Conservation (phyloP, 2,797 vertebrate species). For the Spinus pinus region DNA sequence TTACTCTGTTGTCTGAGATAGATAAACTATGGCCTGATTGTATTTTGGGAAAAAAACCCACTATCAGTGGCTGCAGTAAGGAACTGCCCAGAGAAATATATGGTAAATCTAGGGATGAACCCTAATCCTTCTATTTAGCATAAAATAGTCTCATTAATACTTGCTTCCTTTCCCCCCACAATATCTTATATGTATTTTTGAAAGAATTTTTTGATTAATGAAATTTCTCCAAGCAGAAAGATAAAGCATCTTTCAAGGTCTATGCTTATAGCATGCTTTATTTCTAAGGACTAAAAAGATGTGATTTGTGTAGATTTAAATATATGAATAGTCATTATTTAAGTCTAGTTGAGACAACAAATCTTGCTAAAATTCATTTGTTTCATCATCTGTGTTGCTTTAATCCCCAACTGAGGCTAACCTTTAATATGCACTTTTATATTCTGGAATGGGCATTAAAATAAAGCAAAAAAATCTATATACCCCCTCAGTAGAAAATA, state of each 20-base stretch:
- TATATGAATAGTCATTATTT: neutral
- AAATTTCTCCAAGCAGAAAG: neutral
- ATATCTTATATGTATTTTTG: neutral
- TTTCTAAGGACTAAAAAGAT: neutral
- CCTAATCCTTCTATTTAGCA: neutral
- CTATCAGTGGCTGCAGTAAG: neutral
- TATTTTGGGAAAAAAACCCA: neutral
- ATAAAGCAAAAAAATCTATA: neutral
- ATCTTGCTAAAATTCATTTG: neutral
- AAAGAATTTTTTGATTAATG: neutral
- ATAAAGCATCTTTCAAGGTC: neutral
- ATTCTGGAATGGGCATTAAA: neutral
- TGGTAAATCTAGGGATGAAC: neutral
- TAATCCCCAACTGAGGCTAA: neutral
- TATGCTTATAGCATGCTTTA: neutral
- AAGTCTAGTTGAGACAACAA: neutral
- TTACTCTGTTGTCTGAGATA: neutral
- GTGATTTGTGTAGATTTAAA: conserved; percentile 8
- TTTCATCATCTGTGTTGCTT: neutral
- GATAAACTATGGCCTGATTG: neutral
- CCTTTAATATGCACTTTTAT: neutral
- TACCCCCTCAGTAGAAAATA: neutral
- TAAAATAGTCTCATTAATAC: neutral
- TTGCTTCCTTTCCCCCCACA: neutral
- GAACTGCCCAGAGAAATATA: neutral